Conservation (phyloP, 2,888 invertebrate species). For the Mesochorus sp. region DNA sequence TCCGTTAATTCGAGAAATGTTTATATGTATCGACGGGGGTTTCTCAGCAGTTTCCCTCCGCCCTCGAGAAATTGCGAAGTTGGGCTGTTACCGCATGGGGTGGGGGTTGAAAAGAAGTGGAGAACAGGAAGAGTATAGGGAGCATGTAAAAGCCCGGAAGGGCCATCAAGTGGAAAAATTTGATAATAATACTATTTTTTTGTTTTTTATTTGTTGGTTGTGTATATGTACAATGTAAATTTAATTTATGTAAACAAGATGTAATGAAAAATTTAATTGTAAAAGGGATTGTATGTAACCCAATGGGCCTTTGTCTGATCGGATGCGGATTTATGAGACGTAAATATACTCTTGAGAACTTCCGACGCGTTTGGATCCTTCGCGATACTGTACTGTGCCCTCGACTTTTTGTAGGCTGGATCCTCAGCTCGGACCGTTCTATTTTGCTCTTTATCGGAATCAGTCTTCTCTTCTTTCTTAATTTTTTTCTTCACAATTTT, state of each 20-base stretch:
- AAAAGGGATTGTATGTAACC: slow-evolving; percentile 99
- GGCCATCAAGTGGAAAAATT: no score
- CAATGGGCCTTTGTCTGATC: slow-evolving; percentile 96
- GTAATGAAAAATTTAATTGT: slow-evolving; percentile 81
- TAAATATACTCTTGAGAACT: slow-evolving; percentile 97
- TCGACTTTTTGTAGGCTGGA: slow-evolving; percentile 90
- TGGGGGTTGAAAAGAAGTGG: no score
- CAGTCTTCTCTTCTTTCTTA: slow-evolving; percentile 80
- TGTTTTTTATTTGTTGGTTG: no score
- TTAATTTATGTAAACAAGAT: neutral
- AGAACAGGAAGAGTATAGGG: no score
- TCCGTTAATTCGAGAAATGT: no score
- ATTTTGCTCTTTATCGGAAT: slow-evolving; percentile 71
- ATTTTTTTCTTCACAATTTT: slow-evolving; percentile 77
- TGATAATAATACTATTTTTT: no score
- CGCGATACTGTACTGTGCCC: slow-evolving; percentile 92
- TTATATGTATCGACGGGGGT: no score
- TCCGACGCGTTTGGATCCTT: slow-evolving; percentile 94
- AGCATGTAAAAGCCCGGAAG: no score
- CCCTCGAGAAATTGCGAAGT: no score
- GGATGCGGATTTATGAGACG: slow-evolving; percentile 93
- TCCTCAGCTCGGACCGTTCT: slow-evolving; percentile 82
- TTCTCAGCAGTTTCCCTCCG: no score
- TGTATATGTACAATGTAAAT: no score
- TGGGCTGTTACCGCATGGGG: no score